A percentile compares a stretch with the other conserved stretches of the same genome.
Conservation (phyloP, 2,113 vertebrate genomes). For the Rhea americana region DNA sequence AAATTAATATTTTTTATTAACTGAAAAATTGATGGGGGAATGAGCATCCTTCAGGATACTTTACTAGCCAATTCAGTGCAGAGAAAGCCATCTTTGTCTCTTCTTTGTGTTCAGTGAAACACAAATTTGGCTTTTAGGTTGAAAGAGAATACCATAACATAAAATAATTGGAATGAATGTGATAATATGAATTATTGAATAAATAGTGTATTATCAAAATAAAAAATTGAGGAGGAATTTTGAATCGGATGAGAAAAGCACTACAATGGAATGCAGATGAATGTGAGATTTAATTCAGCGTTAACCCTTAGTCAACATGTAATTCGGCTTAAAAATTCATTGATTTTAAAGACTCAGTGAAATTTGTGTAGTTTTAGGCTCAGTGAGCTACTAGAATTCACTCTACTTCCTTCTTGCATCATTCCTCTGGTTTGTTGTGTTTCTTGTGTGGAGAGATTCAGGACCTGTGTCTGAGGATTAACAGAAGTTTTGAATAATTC, state of each 20-base stretch:
- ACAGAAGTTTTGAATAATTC: background rate
- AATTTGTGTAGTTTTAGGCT: background rate
- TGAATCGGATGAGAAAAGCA: background rate
- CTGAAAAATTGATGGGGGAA: background rate
- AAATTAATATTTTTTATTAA: background rate
- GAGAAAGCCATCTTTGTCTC: background rate
- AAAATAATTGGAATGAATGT: background rate
- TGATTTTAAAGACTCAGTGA: background rate
- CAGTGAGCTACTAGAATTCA: background rate
- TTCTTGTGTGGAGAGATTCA: background rate
- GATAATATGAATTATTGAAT: background rate
- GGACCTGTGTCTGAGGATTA: background rate
- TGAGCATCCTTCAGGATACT: background rate
- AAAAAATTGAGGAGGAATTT: background rate
- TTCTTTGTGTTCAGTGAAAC: background rate
- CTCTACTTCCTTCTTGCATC: background rate
- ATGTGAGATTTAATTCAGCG: background rate
- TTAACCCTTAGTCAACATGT: background rate
- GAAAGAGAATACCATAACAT: background rate
- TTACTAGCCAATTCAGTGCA: background rate
- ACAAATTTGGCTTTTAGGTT: background rate
- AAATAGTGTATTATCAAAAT: background rate
- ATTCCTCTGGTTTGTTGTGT: background rate
- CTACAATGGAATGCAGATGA: background rate
- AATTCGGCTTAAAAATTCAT: background rate